Conservation (phyloP, 2,797 vertebrate genomes). For the Babyrousa celebensis region DNA sequence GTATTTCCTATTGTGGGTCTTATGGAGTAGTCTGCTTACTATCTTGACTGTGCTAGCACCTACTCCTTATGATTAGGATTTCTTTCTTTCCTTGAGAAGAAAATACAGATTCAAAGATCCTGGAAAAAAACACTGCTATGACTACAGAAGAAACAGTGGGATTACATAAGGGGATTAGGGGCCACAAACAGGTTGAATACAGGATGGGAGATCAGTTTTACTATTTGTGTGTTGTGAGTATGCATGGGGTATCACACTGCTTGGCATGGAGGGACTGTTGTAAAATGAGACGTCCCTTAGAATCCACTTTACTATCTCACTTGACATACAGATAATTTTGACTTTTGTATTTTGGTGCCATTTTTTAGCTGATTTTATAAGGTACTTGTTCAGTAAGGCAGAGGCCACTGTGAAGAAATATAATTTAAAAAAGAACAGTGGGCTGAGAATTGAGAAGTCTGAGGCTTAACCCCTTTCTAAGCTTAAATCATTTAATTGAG, state of each 20-base stretch:
- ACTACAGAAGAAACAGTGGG: not conserved
- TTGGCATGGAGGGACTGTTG: not conserved
- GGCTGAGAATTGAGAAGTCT: not conserved
- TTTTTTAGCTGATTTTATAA: too few relatives aligned
- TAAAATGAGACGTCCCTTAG: not conserved
- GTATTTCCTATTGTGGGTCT: not conserved
- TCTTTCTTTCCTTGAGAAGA: conserved; percentile 20
- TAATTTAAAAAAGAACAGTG: not conserved
- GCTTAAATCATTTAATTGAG: conserved; percentile 25
- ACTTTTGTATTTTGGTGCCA: not conserved
- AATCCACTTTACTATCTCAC: not conserved
- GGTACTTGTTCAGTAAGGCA: not conserved
- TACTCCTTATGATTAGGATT: not conserved
- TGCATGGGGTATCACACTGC: not conserved
- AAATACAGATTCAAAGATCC: not conserved
- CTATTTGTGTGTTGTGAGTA: not conserved
- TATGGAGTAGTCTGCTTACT: not conserved
- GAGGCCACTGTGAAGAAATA: not conserved
- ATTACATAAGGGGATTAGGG: not conserved
- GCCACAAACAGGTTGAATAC: not conserved
- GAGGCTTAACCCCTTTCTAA: not conserved
- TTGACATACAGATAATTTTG: not conserved
- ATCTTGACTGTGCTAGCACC: not conserved
- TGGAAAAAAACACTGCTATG: not conserved
- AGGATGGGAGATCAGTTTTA: not conserved